Conservation (phyloP, 2,113 vertebrate genomes). For the Hippocampus abdominalis region DNA sequence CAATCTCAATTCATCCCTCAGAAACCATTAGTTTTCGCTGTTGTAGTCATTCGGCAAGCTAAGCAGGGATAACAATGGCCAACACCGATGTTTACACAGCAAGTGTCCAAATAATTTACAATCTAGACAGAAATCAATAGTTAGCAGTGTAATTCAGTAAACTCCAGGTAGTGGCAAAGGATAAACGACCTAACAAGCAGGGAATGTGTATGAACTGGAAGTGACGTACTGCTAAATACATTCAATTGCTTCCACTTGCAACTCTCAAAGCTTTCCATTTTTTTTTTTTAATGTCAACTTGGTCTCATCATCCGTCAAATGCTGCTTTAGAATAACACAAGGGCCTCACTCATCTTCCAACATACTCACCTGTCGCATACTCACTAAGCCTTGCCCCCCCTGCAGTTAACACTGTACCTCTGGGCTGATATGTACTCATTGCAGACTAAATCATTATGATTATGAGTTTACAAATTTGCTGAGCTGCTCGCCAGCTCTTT, state of each 20-base stretch:
- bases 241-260: slow-evolving; percentile 18
- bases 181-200: slow-evolving; percentile 40
- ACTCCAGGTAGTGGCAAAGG: slow-evolving; percentile 46
- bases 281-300: slow-evolving; percentile 15
- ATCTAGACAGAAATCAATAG: slow-evolving; percentile 61
- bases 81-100: slow-evolving; percentile 51
- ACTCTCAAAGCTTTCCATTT: not conserved
- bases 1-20: slow-evolving; percentile 27
- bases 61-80: slow-evolving; percentile 60
- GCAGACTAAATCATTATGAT: slow-evolving; percentile 70
- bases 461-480: slow-evolving; percentile 73
- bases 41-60: slow-evolving; percentile 56
- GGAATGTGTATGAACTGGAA: slow-evolving; percentile 23
- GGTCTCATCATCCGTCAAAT: slow-evolving; percentile 34
- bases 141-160: slow-evolving; percentile 57
- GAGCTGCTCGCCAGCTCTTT: slow-evolving; percentile 62
- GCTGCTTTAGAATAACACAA: slow-evolving; percentile 30
- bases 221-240: slow-evolving; percentile 29
- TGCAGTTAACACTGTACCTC: slow-evolving; percentile 54
- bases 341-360: slow-evolving; percentile 23
- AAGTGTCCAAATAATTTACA: slow-evolving; percentile 65
- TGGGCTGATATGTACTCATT: slow-evolving; percentile 60
- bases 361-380: slow-evolving; percentile 41
- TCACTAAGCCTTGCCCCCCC: slow-evolving; percentile 46
- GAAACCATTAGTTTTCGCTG: slow-evolving; percentile 49